Conservation (phyloP, 2,888 invertebrate species). For the Scaeva pyrastri region DNA sequence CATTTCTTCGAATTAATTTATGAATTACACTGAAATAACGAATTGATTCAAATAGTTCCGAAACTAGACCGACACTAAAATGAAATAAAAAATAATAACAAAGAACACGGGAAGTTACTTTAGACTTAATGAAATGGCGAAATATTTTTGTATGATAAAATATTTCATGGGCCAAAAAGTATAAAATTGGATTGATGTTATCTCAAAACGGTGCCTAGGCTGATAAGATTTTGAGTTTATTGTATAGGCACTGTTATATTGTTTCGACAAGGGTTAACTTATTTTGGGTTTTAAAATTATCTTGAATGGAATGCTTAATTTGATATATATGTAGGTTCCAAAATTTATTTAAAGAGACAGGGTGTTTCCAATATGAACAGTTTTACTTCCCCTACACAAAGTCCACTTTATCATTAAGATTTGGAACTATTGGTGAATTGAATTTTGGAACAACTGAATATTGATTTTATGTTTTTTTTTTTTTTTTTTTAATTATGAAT, state of each 20-base stretch:
- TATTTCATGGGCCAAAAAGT: not conserved
- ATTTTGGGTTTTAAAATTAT: not conserved
- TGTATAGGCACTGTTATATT: not conserved
- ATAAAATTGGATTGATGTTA: slow-evolving; percentile 28
- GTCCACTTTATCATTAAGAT: too few species aligned
- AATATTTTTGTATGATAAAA: slow-evolving; percentile 31
- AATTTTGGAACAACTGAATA: too few species aligned
- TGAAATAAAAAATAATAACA: not conserved
- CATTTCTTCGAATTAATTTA: not conserved
- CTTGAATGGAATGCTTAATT: slow-evolving; percentile 3
- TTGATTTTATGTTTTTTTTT: too few species aligned
- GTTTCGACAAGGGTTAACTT: slow-evolving; percentile 21
- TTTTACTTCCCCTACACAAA: too few species aligned
- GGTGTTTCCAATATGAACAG: not conserved
- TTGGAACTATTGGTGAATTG: too few species aligned
- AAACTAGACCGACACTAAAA: not conserved
- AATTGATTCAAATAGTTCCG: not conserved
- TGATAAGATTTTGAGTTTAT: slow-evolving; percentile 25
- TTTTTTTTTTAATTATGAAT: too few species aligned
- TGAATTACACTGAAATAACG: not conserved
- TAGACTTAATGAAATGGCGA: not conserved
- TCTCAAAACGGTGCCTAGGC: slow-evolving; percentile 9
- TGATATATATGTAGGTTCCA: not conserved
- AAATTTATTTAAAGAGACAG: not conserved
- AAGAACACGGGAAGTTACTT: slow-evolving; percentile 6